Conservation (phyloP, 2,888 invertebrate genomes). For the Coecobrya sp. region DNA sequence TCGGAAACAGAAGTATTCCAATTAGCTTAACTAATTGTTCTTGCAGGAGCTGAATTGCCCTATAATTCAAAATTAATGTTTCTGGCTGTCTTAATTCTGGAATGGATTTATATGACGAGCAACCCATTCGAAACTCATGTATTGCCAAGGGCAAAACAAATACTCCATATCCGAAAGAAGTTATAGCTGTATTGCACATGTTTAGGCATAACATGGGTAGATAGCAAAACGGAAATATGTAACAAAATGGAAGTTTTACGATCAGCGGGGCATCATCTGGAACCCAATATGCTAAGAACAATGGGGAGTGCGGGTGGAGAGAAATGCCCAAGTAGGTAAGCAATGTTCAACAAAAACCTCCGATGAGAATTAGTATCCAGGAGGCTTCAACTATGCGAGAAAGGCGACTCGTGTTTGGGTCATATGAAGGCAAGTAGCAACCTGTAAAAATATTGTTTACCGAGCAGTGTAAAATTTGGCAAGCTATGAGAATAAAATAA, state of each 20-base stretch:
- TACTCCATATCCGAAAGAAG: background rate
- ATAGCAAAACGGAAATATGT: background rate
- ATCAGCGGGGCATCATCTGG: background rate
- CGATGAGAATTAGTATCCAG: no score
- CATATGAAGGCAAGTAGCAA: background rate
- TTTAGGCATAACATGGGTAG: background rate
- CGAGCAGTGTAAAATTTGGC: no score
- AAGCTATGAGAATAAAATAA: no score
- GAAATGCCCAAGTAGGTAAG: background rate
- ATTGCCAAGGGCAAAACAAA: slow-evolving; percentile 20
- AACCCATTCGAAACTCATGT: slow-evolving; percentile 10
- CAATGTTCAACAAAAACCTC: no score
- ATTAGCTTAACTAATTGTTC: background rate
- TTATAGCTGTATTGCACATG: background rate
- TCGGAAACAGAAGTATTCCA: slow-evolving; percentile 6
- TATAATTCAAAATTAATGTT: background rate
- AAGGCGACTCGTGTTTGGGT: background rate
- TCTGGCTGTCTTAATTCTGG: background rate
- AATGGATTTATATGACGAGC: background rate
- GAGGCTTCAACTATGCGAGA: background rate
- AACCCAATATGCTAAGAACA: background rate
- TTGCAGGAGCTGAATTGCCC: background rate
- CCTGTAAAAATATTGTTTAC: no score
- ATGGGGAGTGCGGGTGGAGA: background rate
- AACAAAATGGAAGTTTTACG: background rate